Conservation (phyloP, 2,888 invertebrate genomes). For the Cabera pusaria region DNA sequence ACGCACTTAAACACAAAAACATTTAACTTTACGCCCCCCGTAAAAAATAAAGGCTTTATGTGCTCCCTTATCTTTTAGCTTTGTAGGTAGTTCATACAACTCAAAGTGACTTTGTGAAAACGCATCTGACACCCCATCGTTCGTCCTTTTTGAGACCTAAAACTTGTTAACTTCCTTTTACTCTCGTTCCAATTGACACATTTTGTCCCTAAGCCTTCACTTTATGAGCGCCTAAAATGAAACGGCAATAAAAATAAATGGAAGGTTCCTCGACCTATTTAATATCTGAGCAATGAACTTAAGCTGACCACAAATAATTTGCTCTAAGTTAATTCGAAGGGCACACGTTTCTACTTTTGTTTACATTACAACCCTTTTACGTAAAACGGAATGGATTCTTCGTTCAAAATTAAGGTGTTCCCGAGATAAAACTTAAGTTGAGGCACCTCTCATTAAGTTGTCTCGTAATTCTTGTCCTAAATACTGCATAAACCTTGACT, state of each 20-base stretch:
- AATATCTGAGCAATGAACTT: slow-evolving; percentile 24
- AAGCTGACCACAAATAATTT: slow-evolving; percentile 21
- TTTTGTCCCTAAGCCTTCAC: slow-evolving; percentile 20
- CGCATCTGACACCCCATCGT: slow-evolving; percentile 16
- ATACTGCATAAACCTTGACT: slow-evolving; percentile 25
- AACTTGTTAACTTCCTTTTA: slow-evolving; percentile 12
- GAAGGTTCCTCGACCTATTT: slow-evolving; percentile 13
- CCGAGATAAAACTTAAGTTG: slow-evolving; percentile 15
- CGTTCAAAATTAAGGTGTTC: slow-evolving; percentile 15
- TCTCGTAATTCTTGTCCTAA: slow-evolving; percentile 20
- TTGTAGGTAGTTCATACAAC: slow-evolving; percentile 12
- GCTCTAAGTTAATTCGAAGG: slow-evolving; percentile 23
- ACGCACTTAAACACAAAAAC: slow-evolving; percentile 14
- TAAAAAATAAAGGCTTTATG: slow-evolving; percentile 23
- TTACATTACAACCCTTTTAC: slow-evolving; percentile 12
- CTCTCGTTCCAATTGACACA: slow-evolving; percentile 18
- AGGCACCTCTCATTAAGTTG: slow-evolving; percentile 17
- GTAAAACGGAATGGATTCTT: slow-evolving; percentile 16
- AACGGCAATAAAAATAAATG: slow-evolving; percentile 23
- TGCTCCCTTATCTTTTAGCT: slow-evolving; percentile 14
- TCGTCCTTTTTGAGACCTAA: slow-evolving; percentile 11
- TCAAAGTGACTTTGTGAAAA: slow-evolving; percentile 18
- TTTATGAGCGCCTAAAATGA: slow-evolving; percentile 21
- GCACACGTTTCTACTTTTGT: slow-evolving; percentile 8
- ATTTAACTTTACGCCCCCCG: slow-evolving; percentile 17